Percentiles rank a stretch among this genome's conserved stretches.
Conservation (phyloP, 2,797 vertebrate species). For the Parambassis ranga region DNA sequence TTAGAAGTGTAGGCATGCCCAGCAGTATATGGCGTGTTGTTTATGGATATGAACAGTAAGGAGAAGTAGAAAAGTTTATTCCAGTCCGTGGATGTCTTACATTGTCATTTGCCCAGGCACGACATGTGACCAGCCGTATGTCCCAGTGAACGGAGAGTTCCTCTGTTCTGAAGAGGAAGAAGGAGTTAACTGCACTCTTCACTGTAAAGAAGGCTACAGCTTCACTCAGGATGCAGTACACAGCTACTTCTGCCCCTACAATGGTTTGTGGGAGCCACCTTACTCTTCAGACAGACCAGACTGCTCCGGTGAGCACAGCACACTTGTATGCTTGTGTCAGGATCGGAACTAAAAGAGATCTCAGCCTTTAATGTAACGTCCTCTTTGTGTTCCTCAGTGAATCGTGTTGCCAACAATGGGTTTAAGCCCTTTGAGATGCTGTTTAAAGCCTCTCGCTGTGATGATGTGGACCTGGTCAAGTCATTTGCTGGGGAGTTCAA, state of each 20-base stretch:
- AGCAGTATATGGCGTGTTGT: no score
- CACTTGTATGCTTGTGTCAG: no score
- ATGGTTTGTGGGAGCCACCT: slow-evolving; percentile 90
- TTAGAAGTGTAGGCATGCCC: no score
- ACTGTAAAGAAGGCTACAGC: slow-evolving; percentile 90
- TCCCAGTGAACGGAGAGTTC: slow-evolving; percentile 90
- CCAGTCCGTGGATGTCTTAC: neutral
- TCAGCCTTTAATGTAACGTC: no score
- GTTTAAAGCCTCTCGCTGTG: slow-evolving; percentile 93
- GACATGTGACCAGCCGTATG: slow-evolving; percentile 89
- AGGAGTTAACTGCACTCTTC: slow-evolving; percentile 90
- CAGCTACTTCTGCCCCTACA: slow-evolving; percentile 89
- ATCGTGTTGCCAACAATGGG: slow-evolving; percentile 94
- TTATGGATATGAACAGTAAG: no score
- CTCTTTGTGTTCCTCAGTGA: slow-evolving; percentile 77
- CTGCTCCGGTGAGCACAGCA: slow-evolving; percentile 87
- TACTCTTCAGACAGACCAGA: slow-evolving; percentile 88
- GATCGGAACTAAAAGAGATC: no score
- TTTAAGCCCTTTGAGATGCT: slow-evolving; percentile 98
- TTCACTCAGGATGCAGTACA: slow-evolving; percentile 88
- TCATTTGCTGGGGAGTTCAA: slow-evolving; percentile 90
- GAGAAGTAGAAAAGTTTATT: no score
- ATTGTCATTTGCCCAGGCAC: slow-evolving; percentile 74
- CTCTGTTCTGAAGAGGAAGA: slow-evolving; percentile 82
- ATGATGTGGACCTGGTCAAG: slow-evolving; percentile 87